Base-by-base conservation (phyloP, 2,888 invertebrate species). In the Amiota communis region DNA sequence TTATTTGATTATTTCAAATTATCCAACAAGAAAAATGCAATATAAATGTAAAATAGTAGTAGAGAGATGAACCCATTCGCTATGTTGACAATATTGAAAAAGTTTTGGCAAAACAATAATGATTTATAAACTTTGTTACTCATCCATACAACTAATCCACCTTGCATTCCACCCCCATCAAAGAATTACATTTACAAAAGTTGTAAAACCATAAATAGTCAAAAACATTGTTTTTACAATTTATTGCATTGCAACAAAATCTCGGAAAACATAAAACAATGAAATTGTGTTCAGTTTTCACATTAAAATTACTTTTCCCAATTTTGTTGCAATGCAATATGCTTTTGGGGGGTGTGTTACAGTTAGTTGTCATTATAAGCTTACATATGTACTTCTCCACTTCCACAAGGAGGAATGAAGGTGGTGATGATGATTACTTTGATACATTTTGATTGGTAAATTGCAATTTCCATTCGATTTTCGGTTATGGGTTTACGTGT, bases 381-480 rank as follows among this genome's bases (percentile, higher is more conserved):
- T n/a, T 15, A n/a, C n/a, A 23, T 23, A n/a, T n/a, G 8, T 20
- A 69, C 23, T 23, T 20, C 23, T 61, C 23, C 59, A 1, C 12
- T 4, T 59, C 20, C 48, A 65, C 47, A n/a, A n/a, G 46, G 64
- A 64, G 8, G 6, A 10, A 64, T 64, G 36, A 36, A 36, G 3
- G 0, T 36, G 36, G 36, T 2, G 36, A 36, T 36, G 36, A 36
- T 36, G 36, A n/a, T 36, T 36, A 36, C 36, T 23, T 23, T 23
- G 3, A 6, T 36, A 6, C 36, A 36, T 36, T 36, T 6, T 0
- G 6, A 23, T 1, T 1, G 23, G 3, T 2, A 23, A 23, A 2
- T 36, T 82, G 81, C 81, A 81, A 83, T 84, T 84, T 76, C 78
- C 48, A 17, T 4, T 65, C 65, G 65, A 65, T 65, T 17, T 15